Evolutionary conservation across 2,888 invertebrate species (phyloP).

Genomic region (Rhogogaster chlorosoma): DNA sequence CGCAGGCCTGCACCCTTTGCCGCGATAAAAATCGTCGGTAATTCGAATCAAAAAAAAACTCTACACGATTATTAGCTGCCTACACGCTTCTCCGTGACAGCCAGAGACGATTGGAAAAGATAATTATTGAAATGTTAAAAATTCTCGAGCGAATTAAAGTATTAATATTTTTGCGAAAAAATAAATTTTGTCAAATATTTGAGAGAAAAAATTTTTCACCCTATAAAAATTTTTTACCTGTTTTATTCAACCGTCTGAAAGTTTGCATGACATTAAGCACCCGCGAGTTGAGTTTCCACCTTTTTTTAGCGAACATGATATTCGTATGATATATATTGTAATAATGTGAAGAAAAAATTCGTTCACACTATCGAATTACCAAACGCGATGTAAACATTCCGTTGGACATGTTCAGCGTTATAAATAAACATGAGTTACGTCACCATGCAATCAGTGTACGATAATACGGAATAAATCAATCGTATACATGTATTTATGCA

Average conservation of each 20-base stretch:
- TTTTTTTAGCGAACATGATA: conserved; percentile 39
- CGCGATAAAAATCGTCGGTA: neutral
- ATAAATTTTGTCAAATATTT: too few relatives aligned
- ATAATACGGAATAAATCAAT: conserved; percentile 18
- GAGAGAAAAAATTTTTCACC: too few relatives aligned
- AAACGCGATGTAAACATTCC: conserved; percentile 27
- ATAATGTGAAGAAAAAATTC: neutral
- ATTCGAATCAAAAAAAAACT: neutral
- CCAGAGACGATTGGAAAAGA: too few relatives aligned
- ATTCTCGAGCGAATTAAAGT: too few relatives aligned
- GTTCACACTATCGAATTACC: conserved; percentile 22
- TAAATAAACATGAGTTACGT: conserved; percentile 32
- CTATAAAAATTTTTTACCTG: too few relatives aligned
- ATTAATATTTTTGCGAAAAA: too few relatives aligned
- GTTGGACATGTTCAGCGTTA: conserved; percentile 27
- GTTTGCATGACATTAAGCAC: neutral
- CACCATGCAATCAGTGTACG: neutral
- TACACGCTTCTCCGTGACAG: neutral
- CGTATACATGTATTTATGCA: neutral
- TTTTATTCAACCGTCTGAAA: neutral
- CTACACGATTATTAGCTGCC: neutral
- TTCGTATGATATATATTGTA: neutral
- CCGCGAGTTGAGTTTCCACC: conserved; percentile 30
- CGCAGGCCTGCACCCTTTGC: neutral
- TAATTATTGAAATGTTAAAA: too few relatives aligned